Conservation (phyloP, 2,888 invertebrate species). For the Ormyrus labotus region DNA sequence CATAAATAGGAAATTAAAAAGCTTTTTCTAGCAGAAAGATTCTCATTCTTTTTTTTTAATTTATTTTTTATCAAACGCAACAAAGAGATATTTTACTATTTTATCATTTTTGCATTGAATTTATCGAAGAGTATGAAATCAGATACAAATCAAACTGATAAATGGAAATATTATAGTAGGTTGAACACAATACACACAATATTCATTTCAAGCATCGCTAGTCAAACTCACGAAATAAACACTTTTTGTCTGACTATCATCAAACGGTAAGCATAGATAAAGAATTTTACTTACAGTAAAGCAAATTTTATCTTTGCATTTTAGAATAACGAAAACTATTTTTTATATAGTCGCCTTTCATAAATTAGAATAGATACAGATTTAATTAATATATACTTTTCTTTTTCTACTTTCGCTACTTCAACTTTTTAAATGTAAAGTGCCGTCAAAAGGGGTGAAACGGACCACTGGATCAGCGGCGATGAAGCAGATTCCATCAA, state of each 20-base stretch:
- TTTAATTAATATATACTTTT: neutral
- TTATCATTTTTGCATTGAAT: too few relatives aligned
- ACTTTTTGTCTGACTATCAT: slow-evolving; percentile 28
- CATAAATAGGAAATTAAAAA: too few relatives aligned
- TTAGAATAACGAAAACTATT: slow-evolving; percentile 12
- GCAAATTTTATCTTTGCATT: slow-evolving; percentile 31
- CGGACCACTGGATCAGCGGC: slow-evolving; percentile 18
- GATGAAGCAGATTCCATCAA: slow-evolving; percentile 9
- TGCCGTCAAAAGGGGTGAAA: neutral
- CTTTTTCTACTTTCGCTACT: neutral
- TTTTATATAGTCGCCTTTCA: slow-evolving; percentile 22
- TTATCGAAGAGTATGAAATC: too few relatives aligned
- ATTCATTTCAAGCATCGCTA: slow-evolving; percentile 27
- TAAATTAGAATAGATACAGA: slow-evolving; percentile 31
- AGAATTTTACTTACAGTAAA: slow-evolving; percentile 16
- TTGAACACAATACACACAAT: slow-evolving; percentile 10
- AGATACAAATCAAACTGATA: neutral
- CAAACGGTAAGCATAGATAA: slow-evolving; percentile 44
- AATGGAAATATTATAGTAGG: slow-evolving; percentile 6
- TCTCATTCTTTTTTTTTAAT: too few relatives aligned
- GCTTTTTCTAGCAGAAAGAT: too few relatives aligned
- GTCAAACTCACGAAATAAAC: slow-evolving; percentile 31
- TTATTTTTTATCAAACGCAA: too few relatives aligned
- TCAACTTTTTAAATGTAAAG: neutral
- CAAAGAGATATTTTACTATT: too few relatives aligned